Conservation (phyloP, 2,113 vertebrate genomes). For the Boulengeromyrus knoepffleri region DNA sequence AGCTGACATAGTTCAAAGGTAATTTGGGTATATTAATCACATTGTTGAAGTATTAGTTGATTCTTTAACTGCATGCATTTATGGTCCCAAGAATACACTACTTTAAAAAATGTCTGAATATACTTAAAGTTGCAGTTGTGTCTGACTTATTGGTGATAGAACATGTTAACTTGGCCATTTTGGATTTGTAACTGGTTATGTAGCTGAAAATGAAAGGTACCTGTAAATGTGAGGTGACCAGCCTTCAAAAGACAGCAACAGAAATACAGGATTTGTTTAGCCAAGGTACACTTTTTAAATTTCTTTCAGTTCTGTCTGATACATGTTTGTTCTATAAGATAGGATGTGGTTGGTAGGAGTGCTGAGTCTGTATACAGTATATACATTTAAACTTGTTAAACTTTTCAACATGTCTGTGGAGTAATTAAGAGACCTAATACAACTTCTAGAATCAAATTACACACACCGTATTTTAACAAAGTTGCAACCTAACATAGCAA, state of each 20-base stretch:
- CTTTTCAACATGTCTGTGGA: not conserved
- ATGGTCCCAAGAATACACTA: not conserved
- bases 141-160: not conserved
- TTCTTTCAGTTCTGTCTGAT: not conserved
- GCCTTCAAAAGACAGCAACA: not conserved
- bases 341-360: not conserved
- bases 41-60: not conserved
- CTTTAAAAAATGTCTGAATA: not conserved
- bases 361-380: not conserved
- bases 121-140: not conserved
- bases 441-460: not conserved
- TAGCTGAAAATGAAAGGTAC: not conserved
- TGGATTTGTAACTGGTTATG: not conserved
- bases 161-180: not conserved
- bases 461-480: not conserved
- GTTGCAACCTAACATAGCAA: not conserved
- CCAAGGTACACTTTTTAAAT: not conserved
- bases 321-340: not conserved
- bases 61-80: constrained; percentile 1
- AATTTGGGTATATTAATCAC: not conserved
- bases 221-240: not conserved
- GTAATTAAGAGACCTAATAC: not conserved
- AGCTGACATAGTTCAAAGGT: not conserved
- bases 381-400: not conserved
- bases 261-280: not conserved